Conservation (phyloP, 2,797 vertebrate genomes). For the Smutsia temminckii region DNA sequence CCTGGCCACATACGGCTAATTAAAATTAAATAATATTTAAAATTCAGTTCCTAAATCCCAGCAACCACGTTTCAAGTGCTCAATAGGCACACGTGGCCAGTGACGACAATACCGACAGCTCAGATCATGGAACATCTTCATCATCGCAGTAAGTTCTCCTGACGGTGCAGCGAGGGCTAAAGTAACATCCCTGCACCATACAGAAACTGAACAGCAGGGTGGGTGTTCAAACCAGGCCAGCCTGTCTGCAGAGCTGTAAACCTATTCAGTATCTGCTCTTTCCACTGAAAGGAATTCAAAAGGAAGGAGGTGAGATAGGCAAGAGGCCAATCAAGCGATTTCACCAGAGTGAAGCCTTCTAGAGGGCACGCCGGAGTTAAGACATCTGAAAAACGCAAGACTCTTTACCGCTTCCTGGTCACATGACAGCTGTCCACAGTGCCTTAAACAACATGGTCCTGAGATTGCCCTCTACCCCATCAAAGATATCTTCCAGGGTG, state of each 20-base stretch:
- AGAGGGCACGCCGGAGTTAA: neutral
- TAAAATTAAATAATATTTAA: neutral
- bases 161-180: rapidly evolving
- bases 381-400: neutral
- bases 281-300: neutral
- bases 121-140: neutral
- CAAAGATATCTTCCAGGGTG: neutral
- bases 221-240: neutral
- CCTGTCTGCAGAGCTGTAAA: neutral
- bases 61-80: neutral
- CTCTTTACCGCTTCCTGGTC: neutral
- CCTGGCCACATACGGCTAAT: neutral
- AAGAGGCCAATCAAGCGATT: neutral
- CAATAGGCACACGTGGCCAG: neutral
- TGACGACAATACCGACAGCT: neutral
- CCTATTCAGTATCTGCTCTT: neutral
- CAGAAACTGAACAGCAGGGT: neutral
- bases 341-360: neutral
- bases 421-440: neutral
- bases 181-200: neutral
- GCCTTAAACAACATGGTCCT: neutral
- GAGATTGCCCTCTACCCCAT: neutral
- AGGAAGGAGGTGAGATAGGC: neutral
- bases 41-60: neutral
- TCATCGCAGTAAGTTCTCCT: neutral